phyloP scores from a whole-genome alignment of 1,140 invertebrate genomes.

The Mycetomoellerius zeteki region DNA sequence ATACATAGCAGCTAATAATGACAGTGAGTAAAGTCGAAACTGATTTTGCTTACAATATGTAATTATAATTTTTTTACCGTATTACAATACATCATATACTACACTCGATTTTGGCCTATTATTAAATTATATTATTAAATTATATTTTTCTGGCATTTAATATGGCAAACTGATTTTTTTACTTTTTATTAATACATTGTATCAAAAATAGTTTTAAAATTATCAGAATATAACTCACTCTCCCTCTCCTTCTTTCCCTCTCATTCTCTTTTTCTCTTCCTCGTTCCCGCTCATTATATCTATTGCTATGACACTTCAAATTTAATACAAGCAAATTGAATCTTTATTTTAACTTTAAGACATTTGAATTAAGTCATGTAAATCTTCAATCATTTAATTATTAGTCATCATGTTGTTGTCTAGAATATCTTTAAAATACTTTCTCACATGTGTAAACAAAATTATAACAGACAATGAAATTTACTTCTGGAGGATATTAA shows the following conservation, averaged over 20 bases:
- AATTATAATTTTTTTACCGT: no score
- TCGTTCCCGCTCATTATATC: neutral
- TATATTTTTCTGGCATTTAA: no score
- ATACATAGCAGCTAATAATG: no score
- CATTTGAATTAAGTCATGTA: neutral
- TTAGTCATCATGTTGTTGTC: neutral
- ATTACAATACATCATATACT: no score
- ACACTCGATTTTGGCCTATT: no score
- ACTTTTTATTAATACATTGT: neutral
- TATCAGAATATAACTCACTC: neutral
- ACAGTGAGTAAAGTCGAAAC: no score
- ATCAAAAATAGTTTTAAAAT: neutral
- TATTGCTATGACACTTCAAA: neutral
- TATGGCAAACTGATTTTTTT: no score
- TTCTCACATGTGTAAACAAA: neutral
- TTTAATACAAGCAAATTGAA: neutral
- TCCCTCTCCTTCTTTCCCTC: neutral
- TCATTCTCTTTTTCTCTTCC: neutral
- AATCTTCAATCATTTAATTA: neutral
- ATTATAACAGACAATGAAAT: neutral
- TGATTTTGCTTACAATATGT: no score
- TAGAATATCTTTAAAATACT: neutral
- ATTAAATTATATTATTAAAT: no score
- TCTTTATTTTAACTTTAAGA: conserved; percentile 1
- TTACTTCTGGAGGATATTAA: conserved; percentile 25